Conservation (phyloP, 1,140 invertebrate genomes). For the Grapholita molesta region DNA sequence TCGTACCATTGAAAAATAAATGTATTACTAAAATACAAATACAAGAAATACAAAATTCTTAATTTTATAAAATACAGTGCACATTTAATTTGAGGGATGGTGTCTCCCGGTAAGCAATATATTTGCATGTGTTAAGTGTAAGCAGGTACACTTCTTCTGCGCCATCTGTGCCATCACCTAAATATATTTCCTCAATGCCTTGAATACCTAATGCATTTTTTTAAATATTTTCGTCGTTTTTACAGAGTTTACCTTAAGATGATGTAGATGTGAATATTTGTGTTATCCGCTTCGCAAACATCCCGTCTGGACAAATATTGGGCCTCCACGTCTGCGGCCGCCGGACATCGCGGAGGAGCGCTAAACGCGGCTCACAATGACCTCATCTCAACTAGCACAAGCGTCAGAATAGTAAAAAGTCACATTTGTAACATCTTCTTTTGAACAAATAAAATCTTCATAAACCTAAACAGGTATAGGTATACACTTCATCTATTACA, state of each 20-base stretch:
- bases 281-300: slow-evolving; percentile 61
- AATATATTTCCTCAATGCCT: background rate
- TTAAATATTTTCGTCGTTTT: slow-evolving; percentile 25
- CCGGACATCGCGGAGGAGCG: slow-evolving; percentile 62
- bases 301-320: slow-evolving; percentile 67
- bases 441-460: too few relatives aligned
- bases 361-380: slow-evolving; percentile 41
- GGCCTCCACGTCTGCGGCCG: slow-evolving; percentile 25
- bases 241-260: slow-evolving; percentile 38
- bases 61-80: too few relatives aligned
- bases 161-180: background rate
- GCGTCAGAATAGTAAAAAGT: background rate
- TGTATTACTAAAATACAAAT: too few relatives aligned
- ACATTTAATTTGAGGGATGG: too few relatives aligned
- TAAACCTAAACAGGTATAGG: too few relatives aligned
- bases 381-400: background rate
- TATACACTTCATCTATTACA: too few relatives aligned
- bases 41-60: too few relatives aligned
- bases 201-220: background rate
- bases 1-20: too few relatives aligned
- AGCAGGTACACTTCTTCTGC: background rate
- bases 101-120: too few relatives aligned
- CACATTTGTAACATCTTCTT: too few relatives aligned
- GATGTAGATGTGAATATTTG: slow-evolving; percentile 59
- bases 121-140: too few relatives aligned